Evolutionary conservation across 2,888 invertebrate species (phyloP), one percentile per base, ranked within the genome.

Genomic region (Agriopis aurantiaria): DNA sequence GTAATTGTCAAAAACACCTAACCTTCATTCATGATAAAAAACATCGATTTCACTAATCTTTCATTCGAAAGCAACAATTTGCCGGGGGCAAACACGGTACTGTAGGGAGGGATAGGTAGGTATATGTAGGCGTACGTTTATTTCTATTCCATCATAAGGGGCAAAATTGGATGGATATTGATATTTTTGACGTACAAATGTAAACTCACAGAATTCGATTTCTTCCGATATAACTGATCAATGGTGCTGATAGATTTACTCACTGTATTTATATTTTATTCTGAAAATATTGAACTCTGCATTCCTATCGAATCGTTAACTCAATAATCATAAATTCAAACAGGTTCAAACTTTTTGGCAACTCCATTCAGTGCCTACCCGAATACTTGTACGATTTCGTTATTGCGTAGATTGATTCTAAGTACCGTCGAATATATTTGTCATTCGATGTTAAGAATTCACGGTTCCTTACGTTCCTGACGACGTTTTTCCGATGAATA

Each of bases 401-500:
- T 23, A 23, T 23, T 23, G 17, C 17, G 17, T 23, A 23, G 17
- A 23, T 23, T 23, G 17, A 23, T 23, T 45, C 58, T 48, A 33
- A 23, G 46, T 12, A 58, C 23, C n/a, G 8, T 33, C 8, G n/a
- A 46, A 45, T 55, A 41, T 55, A 43, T 45, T 46, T 33, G 23
- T 23, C 11, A 46, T 58, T 58, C 8, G 10, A 58, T 46, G 46
- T 46, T 43, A 8, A 51, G 33, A 53, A 46, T 17, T 55, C 17
- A 11, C 17, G 48, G n/a, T n/a, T 57, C 40, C 14, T 23, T 60
- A 55, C 55, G 40, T 56, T 69, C 57, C 1, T 51, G 8, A 8
- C n/a, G 41, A 53, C 52, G 57, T 62, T 65, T 65, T 69, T 51
- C 51, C 52, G 17, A 46, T 65, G 61, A 69, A 62, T 62, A 1